Evolutionary conservation across 2,113 vertebrate genomes (phyloP).

Genomic region (Caranx melampygus): DNA sequence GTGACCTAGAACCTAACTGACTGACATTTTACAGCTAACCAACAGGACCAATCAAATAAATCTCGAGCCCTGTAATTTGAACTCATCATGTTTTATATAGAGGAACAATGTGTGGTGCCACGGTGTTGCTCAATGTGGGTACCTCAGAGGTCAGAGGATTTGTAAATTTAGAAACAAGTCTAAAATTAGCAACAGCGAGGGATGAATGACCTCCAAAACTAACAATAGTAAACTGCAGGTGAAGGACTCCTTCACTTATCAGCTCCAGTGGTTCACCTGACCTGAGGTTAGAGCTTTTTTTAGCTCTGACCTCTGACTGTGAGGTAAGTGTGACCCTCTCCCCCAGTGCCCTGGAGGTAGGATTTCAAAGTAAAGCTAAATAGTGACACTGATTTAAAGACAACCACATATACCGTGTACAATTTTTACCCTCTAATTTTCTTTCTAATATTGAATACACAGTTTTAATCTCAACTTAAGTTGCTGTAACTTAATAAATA

Average conservation of each 20-base stretch:
- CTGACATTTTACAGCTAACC: not conserved
- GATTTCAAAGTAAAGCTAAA: not conserved
- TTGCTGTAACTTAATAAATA: too few species aligned
- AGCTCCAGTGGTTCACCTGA: constrained; percentile 45
- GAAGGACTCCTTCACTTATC: constrained; percentile 63
- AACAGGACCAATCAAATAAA: constrained; percentile 4
- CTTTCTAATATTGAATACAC: not conserved
- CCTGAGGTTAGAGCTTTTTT: constrained; percentile 49
- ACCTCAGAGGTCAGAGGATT: constrained; percentile 5
- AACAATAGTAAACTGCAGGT: constrained; percentile 32
- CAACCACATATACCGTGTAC: not conserved
- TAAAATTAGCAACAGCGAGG: constrained; percentile 60
- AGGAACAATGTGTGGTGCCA: not conserved
- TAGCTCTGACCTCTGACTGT: constrained; percentile 41
- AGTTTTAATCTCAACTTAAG: too few species aligned
- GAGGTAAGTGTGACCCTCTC: constrained; percentile 33
- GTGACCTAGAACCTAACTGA: not conserved
- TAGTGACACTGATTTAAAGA: constrained; percentile 12
- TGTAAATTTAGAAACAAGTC: constrained; percentile 60
- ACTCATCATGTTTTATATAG: not conserved
- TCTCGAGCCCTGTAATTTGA: not conserved
- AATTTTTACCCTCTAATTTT: not conserved
- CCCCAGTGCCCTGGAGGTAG: constrained; percentile 1
- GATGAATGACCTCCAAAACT: constrained; percentile 59
- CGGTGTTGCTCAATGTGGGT: constrained; percentile 3